phyloP scores from a whole-genome alignment of 2,797 vertebrate genomes.

The Podarcis siculus region DNA sequence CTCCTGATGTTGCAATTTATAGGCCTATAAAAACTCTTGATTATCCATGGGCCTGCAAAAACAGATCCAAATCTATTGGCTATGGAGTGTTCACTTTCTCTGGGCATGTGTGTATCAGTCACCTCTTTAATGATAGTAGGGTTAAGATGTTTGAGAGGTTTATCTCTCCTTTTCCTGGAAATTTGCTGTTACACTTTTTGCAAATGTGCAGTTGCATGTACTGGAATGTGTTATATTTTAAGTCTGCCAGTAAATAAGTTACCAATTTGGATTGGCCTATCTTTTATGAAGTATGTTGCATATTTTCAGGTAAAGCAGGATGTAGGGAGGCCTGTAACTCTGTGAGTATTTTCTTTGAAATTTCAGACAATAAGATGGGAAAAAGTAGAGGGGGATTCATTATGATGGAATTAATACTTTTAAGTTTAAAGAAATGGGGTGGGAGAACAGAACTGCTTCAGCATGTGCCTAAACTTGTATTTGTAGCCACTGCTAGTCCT shows the following conservation, averaged over 20 bases:
- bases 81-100: not conserved
- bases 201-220: not conserved
- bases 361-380: not conserved
- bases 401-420: not conserved
- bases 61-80: no score
- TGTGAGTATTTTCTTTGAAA: conserved; percentile 27
- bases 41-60: not conserved
- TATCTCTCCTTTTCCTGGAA: not conserved
- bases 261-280: not conserved
- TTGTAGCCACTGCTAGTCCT: no score
- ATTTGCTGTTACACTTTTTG: not conserved
- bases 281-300: conserved; percentile 5
- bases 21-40: not conserved
- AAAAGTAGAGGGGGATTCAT: not conserved
- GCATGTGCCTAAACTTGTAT: not conserved
- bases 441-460: not conserved
- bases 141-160: not conserved
- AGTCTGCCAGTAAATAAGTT: not conserved
- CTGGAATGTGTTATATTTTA: not conserved
- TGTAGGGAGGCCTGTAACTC: not conserved
- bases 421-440: not conserved
- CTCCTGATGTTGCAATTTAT: not conserved
- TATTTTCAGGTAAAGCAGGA: conserved; percentile 27
- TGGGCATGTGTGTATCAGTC: not conserved
- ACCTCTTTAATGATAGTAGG: not conserved